Base-by-base conservation (phyloP, 2,113 vertebrate genomes). In the Ammodytes marinus region DNA sequence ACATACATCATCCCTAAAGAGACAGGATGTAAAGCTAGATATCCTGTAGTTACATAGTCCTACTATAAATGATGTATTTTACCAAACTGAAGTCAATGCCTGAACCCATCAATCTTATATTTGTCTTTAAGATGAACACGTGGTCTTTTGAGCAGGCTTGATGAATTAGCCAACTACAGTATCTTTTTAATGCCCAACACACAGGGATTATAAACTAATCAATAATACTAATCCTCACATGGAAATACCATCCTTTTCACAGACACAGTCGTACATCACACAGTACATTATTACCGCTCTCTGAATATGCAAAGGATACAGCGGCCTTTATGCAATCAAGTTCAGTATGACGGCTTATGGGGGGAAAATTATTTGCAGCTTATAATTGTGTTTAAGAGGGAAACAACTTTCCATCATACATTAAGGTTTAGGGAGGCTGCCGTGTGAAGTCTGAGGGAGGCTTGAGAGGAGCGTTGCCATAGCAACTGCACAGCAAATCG, bases 401-500 rank as follows among this genome's bases (percentile, higher is more conserved):
- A 86, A 82, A 85, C 77, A 88, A 88, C 87, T 90, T 93, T 70
- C 67, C 68, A 67, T 87, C 75, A 61, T 90, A 87, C 68, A 83
- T 90, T 80, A 90, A 69, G 66, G 76, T 88, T 88, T 81, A 67
- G 77, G 81, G 54, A 74, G 61, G 57, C 89, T 87, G 81, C 80
- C 75, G 76, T 83, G 83, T 73, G 61, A 84, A 67, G 69, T 79
- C 84, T 79, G 75, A 74, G 80, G 78, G 70, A 90, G 79, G 65
- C 39, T 27, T 74, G 77, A 87, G 81, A 90, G 64, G 68, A 74
- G 71, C 75, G 94, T 94, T 93, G 79, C 91, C 85, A 91, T 94
- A 80, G 93, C 76, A 95, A 94, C 94, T 86, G 83, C 82, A 89
- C 86, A 76, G 68, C 69, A 70, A 27, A 86, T 79, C 80, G 80